A percentile compares a stretch with the other conserved stretches of the same genome.
Evolutionary conservation across 1,140 invertebrate species (phyloP).

Genomic region (Pseudachorutes palmiensis): DNA sequence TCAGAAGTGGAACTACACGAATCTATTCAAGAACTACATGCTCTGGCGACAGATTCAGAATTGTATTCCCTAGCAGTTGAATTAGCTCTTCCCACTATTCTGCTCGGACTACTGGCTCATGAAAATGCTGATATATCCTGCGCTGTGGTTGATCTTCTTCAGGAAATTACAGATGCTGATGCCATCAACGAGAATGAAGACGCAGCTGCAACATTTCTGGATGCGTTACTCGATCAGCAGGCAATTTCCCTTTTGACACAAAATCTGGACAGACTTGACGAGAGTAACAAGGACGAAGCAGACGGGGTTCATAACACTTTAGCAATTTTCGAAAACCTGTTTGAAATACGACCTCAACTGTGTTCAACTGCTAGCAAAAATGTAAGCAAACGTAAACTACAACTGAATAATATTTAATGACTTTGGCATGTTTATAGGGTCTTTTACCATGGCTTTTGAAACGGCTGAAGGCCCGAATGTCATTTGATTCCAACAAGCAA

Average conservation of each 20-base stretch:
- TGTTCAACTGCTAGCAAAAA: conserved; percentile 59
- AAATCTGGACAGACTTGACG: conserved; percentile 88
- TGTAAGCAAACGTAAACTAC: conserved; percentile 17
- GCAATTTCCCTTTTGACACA: conserved; percentile 84
- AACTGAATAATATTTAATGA: not conserved
- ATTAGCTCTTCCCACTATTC: conserved; percentile 72
- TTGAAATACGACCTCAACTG: conserved; percentile 81
- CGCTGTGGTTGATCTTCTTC: conserved; percentile 66
- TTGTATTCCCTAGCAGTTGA: conserved; percentile 87
- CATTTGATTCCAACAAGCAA: conserved; percentile 92
- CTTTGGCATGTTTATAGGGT: conserved; percentile 51
- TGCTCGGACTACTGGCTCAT: conserved; percentile 89
- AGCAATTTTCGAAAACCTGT: conserved; percentile 79
- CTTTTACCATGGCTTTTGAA: conserved; percentile 87
- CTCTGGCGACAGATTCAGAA: conserved; percentile 89
- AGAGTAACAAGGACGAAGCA: conserved; percentile 84
- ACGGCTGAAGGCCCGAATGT: conserved; percentile 71
- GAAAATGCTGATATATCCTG: conserved; percentile 93
- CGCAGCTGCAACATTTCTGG: conserved; percentile 66
- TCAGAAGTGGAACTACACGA: conserved; percentile 94
- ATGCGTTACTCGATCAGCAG: conserved; percentile 75
- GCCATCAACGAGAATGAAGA: conserved; percentile 84
- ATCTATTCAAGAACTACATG: conserved; percentile 84
- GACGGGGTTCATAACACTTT: conserved; percentile 95
- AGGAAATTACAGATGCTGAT: conserved; percentile 95